Conservation (phyloP, 1,140 invertebrate species). For the Uloborus diversus region DNA sequence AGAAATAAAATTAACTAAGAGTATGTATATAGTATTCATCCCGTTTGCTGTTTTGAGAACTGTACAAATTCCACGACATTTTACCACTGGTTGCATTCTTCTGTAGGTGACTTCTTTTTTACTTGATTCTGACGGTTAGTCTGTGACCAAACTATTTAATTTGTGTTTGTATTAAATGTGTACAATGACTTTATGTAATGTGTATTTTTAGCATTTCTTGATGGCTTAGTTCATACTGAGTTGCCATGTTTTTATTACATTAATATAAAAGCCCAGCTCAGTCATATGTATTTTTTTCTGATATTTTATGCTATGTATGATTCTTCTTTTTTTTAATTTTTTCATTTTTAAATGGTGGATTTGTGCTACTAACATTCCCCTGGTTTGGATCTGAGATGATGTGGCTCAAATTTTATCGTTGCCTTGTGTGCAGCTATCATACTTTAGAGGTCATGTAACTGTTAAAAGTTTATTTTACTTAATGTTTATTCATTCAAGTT, state of each 20-base stretch:
- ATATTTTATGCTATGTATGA: conserved; percentile 5
- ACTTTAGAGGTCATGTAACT: neutral
- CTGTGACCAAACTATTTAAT: too few relatives aligned
- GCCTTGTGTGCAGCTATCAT: neutral
- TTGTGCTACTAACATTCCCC: conserved; percentile 22
- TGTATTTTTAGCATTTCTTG: neutral
- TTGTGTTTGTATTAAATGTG: too few relatives aligned
- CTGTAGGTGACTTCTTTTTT: too few relatives aligned
- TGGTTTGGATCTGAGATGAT: conserved; percentile 13
- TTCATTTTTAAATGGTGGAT: neutral
- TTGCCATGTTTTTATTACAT: neutral
- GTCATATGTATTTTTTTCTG: conserved; percentile 7
- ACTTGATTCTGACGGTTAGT: too few relatives aligned
- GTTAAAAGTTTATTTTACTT: neutral
- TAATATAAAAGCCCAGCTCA: neutral
- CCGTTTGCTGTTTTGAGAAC: too few relatives aligned
- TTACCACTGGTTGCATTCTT: too few relatives aligned
- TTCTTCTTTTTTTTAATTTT: neutral
- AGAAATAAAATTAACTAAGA: too few relatives aligned
- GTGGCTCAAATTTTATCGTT: neutral
- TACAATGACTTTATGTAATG: neutral
- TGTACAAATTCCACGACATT: too few relatives aligned
- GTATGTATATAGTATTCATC: too few relatives aligned
- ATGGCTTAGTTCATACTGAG: neutral
- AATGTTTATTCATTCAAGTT: neutral